Base-by-base conservation (phyloP, 1,140 invertebrate genomes). In the Drosophila parvula region DNA sequence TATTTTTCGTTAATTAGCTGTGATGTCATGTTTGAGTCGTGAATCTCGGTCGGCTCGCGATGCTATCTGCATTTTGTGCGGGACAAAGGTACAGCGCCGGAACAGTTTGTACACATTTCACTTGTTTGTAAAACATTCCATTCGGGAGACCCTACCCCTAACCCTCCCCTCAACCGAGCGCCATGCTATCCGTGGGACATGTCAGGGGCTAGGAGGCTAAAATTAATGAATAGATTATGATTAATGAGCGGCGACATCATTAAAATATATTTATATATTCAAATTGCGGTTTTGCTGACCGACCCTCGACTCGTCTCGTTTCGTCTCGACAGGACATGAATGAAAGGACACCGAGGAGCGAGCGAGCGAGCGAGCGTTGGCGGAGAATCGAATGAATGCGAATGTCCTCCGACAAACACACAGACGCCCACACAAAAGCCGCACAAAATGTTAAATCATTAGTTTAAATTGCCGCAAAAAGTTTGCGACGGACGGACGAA, bases 221-320 rank as follows among this genome's bases (percentile, higher is more conserved):
- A 89, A 89, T 89, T 89, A 89, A 89, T 89, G 84, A 89, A 89
- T 89, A 89, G 84, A 89, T 89, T 89, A 89, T 89, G 84, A 89
- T 89, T 89, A 89, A 89, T 89, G 84, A 89, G 77, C 80, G 83
- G 83, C 79, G 84, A 89, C 84, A 89, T 89, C 84, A 89, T 89
- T 89, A 89, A 89, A 89, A 89, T 89, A 81, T 86, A 86, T 86
- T 86, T 86, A 86, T 85, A 63, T 82, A 86, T 86, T 86, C 83
- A 86, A 86, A 86, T 89, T 89, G 84, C 80, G 84, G 84, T 89
- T 81, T 74, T 83, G 77, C 79, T 86, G 83, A 88, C 76, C 76
- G 67, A 57, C 68, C 58, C 63, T 62, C 28, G 45, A 76, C 61
- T 78, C 64, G 57, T 30, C 48, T 32, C 51, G 51, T 38, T 14